phyloP scores from a whole-genome alignment of 1,140 invertebrate genomes.

The Chironomus tepperi region DNA sequence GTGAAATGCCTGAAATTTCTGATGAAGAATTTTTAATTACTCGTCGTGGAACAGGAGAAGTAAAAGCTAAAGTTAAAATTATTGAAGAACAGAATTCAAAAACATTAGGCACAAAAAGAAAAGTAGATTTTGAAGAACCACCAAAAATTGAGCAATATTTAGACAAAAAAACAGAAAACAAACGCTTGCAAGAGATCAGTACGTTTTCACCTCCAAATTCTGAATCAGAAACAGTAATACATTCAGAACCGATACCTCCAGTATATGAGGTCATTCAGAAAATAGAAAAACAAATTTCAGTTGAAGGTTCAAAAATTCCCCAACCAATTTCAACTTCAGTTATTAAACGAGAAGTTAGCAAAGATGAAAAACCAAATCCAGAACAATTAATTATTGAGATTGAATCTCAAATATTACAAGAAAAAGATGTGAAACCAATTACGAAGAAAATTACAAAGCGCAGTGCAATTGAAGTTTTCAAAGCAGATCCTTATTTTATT shows the following conservation, averaged over 20 bases:
- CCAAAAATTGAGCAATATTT: slow-evolving; percentile 28
- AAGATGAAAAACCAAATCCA: not conserved
- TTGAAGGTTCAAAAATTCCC: not conserved
- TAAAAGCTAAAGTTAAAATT: slow-evolving; percentile 41
- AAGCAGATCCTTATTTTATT: not conserved
- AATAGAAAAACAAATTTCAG: slow-evolving; percentile 18
- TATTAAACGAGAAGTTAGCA: not conserved
- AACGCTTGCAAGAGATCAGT: slow-evolving; percentile 31
- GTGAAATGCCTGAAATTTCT: slow-evolving; percentile 16
- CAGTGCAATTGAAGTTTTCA: not conserved
- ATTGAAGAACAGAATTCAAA: slow-evolving; percentile 39
- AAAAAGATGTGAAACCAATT: not conserved
- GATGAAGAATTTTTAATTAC: slow-evolving; percentile 35
- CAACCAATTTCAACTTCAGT: not conserved
- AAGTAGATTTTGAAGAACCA: slow-evolving; percentile 24
- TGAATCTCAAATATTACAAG: slow-evolving; percentile 23
- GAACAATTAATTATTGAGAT: not conserved
- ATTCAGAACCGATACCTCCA: not conserved
- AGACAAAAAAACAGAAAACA: slow-evolving; percentile 28
- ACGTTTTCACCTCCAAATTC: slow-evolving; percentile 26
- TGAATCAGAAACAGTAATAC: slow-evolving; percentile 37
- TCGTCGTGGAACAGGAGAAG: slow-evolving; percentile 41
- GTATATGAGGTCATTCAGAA: slow-evolving; percentile 17
- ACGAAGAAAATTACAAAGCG: not conserved
- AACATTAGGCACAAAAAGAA: slow-evolving; percentile 26